Conservation (phyloP, 2,113 vertebrate genomes). For the Misgurnus mizolepis region DNA sequence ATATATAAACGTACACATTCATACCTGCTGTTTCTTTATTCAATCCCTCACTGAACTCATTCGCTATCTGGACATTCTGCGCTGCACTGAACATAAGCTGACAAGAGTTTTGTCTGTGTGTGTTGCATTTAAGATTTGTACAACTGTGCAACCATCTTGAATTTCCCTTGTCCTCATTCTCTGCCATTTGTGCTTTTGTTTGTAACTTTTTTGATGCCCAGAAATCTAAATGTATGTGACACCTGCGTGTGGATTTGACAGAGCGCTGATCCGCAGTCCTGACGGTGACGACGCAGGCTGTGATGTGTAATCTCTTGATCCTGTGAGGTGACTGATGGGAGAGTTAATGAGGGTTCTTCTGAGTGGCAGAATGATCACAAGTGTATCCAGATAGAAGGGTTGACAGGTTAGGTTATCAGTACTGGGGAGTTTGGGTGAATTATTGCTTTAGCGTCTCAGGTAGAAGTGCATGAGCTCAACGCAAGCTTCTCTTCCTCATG, state of each 20-base stretch:
- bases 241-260: constrained; percentile 8
- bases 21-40: background rate
- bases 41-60: too few species aligned
- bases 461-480: background rate
- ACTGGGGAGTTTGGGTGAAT: background rate
- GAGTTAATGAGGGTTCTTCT: background rate
- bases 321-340: constrained; percentile 29
- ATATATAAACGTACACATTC: too few species aligned
- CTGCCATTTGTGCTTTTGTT: background rate
- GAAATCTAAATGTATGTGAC: background rate
- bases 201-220: background rate
- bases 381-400: constrained; percentile 13
- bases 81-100: background rate
- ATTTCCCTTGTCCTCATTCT: background rate
- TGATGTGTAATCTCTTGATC: constrained; percentile 35
- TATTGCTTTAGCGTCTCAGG: background rate
- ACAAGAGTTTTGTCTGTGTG: background rate
- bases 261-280: background rate
- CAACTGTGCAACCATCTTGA: constrained; percentile 1
- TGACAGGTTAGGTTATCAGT: constrained; percentile 12
- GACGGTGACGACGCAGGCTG: constrained; percentile 6
- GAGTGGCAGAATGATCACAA: background rate
- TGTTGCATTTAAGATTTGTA: background rate
- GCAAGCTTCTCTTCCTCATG: background rate
- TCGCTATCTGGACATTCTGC: background rate